A percentile compares a stretch with the other conserved stretches of the same genome.
Conservation (phyloP, 2,113 vertebrate genomes). For the Chunga burmeisteri region DNA sequence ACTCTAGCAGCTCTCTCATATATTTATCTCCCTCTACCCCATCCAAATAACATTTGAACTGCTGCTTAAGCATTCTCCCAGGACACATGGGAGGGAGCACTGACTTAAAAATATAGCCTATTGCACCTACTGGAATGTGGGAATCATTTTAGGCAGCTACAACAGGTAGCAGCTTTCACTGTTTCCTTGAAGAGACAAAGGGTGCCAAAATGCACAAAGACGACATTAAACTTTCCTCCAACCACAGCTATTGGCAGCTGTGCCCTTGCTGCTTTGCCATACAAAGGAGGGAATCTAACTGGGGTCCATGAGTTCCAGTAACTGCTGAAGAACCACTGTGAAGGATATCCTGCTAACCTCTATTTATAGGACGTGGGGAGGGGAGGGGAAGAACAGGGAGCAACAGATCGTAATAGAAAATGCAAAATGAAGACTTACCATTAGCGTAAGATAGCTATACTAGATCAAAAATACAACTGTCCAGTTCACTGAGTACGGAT, state of each 20-base stretch:
- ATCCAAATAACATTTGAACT: not conserved
- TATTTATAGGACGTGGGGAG: constrained; percentile 23
- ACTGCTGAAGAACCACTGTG: not conserved
- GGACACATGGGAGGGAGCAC: not conserved
- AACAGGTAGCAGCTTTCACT: not conserved
- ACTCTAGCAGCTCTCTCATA: not conserved
- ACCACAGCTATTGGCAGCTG: not conserved
- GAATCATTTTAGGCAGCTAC: not conserved
- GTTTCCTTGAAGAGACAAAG: not conserved
- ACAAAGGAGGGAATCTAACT: not conserved
- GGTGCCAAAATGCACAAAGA: not conserved
- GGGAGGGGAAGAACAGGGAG: not conserved
- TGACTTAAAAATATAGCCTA: not conserved
- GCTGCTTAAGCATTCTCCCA: not conserved
- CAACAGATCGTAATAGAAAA: not conserved
- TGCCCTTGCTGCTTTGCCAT: not conserved
- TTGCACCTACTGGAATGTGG: not conserved
- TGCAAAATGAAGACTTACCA: not conserved
- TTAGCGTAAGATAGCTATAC: not conserved
- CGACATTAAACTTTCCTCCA: not conserved
- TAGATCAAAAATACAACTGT: not conserved
- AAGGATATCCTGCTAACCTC: constrained; percentile 37
- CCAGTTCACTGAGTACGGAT: not conserved
- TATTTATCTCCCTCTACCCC: not conserved
- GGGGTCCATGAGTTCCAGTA: not conserved